Evolutionary conservation across 1,140 invertebrate species (phyloP).

Genomic region (Drosophila trapezifrons): DNA sequence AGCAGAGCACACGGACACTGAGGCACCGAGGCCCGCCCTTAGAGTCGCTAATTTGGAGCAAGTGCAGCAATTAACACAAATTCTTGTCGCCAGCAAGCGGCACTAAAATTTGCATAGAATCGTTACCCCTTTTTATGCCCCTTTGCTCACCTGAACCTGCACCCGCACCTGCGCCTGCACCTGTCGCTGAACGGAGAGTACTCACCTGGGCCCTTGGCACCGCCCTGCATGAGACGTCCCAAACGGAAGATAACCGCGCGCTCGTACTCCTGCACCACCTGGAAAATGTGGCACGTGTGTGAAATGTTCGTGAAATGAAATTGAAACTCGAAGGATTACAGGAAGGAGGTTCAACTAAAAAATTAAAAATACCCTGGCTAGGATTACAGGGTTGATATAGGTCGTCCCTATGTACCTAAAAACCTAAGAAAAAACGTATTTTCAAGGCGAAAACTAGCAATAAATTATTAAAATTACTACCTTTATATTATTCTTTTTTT

Average conservation of each 20-base stretch:
- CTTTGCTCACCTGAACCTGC: conserved; percentile 4
- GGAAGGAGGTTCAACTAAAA: conserved; percentile 2
- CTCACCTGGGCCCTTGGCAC: conserved; percentile 94
- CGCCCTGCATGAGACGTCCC: conserved; percentile 93
- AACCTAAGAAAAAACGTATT: too few relatives aligned
- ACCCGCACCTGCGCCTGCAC: conserved; percentile 2
- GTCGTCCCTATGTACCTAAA: background rate
- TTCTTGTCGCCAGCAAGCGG: conserved; percentile 58
- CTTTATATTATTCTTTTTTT: too few relatives aligned
- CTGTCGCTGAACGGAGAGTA: conserved; percentile 26
- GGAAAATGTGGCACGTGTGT: conserved; percentile 56
- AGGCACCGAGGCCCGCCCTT: conserved; percentile 25
- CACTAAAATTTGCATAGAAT: conserved; percentile 79
- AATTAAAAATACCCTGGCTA: conserved; percentile 5
- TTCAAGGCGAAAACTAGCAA: background rate
- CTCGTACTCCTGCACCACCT: conserved; percentile 97
- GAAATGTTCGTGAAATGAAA: conserved; percentile 54
- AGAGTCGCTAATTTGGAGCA: conserved; percentile 80
- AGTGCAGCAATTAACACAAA: conserved; percentile 84
- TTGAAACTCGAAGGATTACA: conserved; percentile 50
- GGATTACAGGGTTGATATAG: background rate
- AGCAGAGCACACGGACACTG: conserved; percentile 42
- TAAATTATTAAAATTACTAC: background rate
- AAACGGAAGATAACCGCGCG: conserved; percentile 95
- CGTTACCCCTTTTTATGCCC: conserved; percentile 24